Evolutionary conservation across 2,888 invertebrate species (phyloP).

Genomic region (Flexamia atlantica): DNA sequence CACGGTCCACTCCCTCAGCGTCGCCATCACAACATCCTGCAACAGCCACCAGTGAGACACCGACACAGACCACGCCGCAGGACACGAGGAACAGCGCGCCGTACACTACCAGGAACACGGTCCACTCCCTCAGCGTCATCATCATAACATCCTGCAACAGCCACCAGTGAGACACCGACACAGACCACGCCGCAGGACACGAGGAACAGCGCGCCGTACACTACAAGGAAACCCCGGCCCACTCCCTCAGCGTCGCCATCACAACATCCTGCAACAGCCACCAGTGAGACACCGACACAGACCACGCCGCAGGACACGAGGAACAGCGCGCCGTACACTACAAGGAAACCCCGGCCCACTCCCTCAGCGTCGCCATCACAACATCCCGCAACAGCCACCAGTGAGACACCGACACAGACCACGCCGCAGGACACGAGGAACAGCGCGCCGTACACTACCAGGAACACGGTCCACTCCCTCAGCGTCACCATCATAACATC

Average conservation of each 20-base stretch:
- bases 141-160: conserved; percentile 31
- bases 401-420: conserved; percentile 22
- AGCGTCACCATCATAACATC: conserved; percentile 35
- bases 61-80: not conserved
- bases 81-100: not conserved
- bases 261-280: conserved; percentile 7
- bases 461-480: conserved; percentile 50
- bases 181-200: not conserved
- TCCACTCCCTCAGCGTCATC: conserved; percentile 41
- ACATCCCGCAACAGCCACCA: conserved; percentile 28
- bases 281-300: conserved; percentile 27
- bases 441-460: conserved; percentile 29
- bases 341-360: conserved; percentile 48
- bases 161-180: not conserved
- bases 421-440: conserved; percentile 40
- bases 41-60: not conserved
- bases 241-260: conserved; percentile 54
- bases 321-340: conserved; percentile 53
- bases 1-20: conserved; percentile 45
- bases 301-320: conserved; percentile 27
- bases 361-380: conserved; percentile 49
- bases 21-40: conserved; percentile 43
- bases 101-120: conserved; percentile 48
- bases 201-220: conserved; percentile 23
- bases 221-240: conserved; percentile 36